These are phyloP conservation scores for Ptilonorhynchus violaceus DNA, from an alignment of 2,113 vertebrate species.

Conservation along the genomic window DNA sequence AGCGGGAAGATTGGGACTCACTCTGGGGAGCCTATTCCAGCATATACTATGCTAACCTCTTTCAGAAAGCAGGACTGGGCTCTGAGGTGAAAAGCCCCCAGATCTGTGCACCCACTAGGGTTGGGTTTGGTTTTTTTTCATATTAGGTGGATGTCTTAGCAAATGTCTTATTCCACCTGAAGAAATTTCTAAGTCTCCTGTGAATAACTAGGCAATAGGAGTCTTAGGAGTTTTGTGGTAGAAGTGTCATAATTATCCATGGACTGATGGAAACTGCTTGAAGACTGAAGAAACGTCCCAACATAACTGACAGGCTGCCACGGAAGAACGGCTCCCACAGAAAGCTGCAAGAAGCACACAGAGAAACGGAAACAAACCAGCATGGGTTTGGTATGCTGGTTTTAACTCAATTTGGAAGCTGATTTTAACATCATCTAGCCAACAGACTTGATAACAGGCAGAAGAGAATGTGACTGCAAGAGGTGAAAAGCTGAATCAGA, in stretches of 20 bases:
- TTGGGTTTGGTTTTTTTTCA: neutral
- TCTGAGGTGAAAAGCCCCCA: neutral
- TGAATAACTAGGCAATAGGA: neutral
- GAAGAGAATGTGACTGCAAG: neutral
- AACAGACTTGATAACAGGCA: neutral
- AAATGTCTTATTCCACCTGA: neutral
- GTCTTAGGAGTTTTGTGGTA: neutral
- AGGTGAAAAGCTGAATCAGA: neutral
- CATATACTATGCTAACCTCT: neutral
- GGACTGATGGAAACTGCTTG: neutral
- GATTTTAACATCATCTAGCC: neutral
- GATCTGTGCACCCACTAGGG: neutral
- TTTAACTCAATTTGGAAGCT: neutral
- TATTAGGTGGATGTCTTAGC: neutral
- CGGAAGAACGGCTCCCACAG: neutral
- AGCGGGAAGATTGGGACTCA: neutral
- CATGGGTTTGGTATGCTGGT: neutral
- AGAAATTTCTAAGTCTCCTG: neutral
- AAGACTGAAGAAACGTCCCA: neutral
- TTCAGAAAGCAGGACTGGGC: neutral
- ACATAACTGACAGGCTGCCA: neutral
- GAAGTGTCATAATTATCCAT: neutral
- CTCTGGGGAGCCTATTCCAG: neutral
- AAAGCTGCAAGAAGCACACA: neutral
- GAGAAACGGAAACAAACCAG: neutral